Evolutionary conservation across 2,888 invertebrate species (phyloP), one percentile per base, ranked within the genome.

Genomic region (Agonopterix subpropinquella): DNA sequence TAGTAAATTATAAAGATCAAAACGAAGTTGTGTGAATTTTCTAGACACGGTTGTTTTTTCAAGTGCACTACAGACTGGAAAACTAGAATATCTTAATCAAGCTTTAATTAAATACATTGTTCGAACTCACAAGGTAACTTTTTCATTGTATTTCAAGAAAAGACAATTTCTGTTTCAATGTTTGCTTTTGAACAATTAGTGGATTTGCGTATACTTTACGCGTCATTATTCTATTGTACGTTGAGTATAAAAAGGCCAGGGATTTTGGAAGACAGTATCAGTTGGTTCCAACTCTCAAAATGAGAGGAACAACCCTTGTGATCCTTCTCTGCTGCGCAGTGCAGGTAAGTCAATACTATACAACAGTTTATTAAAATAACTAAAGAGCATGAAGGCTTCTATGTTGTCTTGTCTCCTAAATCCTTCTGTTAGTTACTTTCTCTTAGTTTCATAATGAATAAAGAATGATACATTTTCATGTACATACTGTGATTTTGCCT

Each of bases 251-350:
- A 87, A 76, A 59, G 66, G 55, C 52, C 18, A 37, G 5, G 48
- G 52, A 55, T 54, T 49, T 54, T 45, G 52, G 51, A 36, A 48
- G 49, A 53, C 53, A 56, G 57, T 66, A 86, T 86, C 86, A 86
- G 83, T 80, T 68, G 81, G 82, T 77, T 71, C 64, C 73, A 72
- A 70, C 83, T 86, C 86, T 85, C 80, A 61, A 83, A 46, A 87
- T 88, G 87, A 86, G 87, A 77, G 86, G 65, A 49, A 65, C 72
- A 67, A 63, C 83, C 82, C 71, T 83, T 61, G 81, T 85, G 87
- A 86, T 88, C 87, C 70, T 86, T 64, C 69, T 86, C 64, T 77
- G 75, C 81, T 83, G 81, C 65, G 77, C 71, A 62, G 60, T 85
- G 73, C 85, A 85, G 84, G 87, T 88, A 56, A 87, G 82, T 28